Conservation (phyloP, 1,140 invertebrate species). For the Acromyrmex charruanus region DNA sequence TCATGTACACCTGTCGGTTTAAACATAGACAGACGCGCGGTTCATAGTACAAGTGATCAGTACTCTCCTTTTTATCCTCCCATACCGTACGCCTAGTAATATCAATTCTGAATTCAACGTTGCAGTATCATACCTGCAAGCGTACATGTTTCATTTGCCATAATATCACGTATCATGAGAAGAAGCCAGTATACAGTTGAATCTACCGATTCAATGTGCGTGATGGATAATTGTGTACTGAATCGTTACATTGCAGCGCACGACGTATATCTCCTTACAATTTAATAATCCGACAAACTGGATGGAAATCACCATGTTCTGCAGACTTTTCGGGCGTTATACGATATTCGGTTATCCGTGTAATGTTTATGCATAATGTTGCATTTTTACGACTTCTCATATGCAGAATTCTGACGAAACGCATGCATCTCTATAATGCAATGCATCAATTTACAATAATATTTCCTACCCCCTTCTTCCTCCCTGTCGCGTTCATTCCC, state of each 20-base stretch:
- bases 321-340: slow-evolving; percentile 3
- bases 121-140: slow-evolving; percentile 42
- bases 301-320: slow-evolving; percentile 26
- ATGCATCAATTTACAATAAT: slow-evolving; percentile 8
- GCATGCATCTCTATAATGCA: background rate
- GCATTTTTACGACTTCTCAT: background rate
- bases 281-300: slow-evolving; percentile 48
- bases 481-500: background rate
- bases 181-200: background rate
- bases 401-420: background rate
- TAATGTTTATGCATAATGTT: background rate
- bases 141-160: slow-evolving; percentile 25
- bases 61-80: background rate
- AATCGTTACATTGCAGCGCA: background rate
- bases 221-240: slow-evolving; percentile 42
- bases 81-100: slow-evolving; percentile 9
- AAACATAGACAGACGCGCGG: slow-evolving; percentile 49
- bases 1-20: slow-evolving; percentile 59
- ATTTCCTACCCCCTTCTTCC: background rate
- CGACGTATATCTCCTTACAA: slow-evolving; percentile 31
- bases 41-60: slow-evolving; percentile 46
- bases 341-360: slow-evolving; percentile 7
- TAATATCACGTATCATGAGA: slow-evolving; percentile 25
- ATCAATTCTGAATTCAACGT: slow-evolving; percentile 29
- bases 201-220: slow-evolving; percentile 33